Base-by-base conservation (phyloP, 1,140 invertebrate species). In the Drosophila bocki region DNA sequence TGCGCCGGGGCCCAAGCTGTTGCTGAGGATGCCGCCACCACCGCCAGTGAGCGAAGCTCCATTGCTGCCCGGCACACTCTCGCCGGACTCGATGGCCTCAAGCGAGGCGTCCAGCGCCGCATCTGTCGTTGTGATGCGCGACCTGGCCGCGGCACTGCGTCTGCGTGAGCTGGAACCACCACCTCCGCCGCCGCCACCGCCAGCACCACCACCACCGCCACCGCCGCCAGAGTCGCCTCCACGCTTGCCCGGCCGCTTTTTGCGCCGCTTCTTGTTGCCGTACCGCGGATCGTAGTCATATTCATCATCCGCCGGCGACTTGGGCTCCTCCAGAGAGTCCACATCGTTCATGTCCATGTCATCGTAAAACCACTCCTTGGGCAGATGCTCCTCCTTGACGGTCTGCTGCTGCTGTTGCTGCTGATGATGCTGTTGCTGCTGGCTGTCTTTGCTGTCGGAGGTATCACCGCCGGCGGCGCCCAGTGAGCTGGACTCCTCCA, bases 301-400 rank as follows among this genome's bases (percentile, higher is more conserved):
- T 92, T 99, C 98, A 92, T 98, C 98, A 93, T 99, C 98, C 54
- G 96, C 96, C 91, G 98, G 96, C 68, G 97, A 96, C 93, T 98
- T 97, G 0, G 96, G 97, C 88, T 99, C 98, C 84, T 98, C 98
- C 78, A 97, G 97, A 2, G 96, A 96, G 80, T 98, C 98, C 94
- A 98, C 97, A 90, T 98, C 98, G 62, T 97, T 95, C 93, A 98
- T 97, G 63, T 98, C 98, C 91, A 97, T 94, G 35, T 98, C 97
- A 88, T 97, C 97, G 81, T 97, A 97, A 92, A 96, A 97, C 97
- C 97, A 98, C 59, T 96, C 96, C 94, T 97, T 93, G n/a, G 91
- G 82, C 37, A 93, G 62, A 22, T 68, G 72, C 76, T 92, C 68
- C 80, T 92, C 80, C 76, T 92, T 63, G 65, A 62, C 35, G 12